Conservation (phyloP, 2,113 vertebrate genomes). For the Leucopsar rothschildi region DNA sequence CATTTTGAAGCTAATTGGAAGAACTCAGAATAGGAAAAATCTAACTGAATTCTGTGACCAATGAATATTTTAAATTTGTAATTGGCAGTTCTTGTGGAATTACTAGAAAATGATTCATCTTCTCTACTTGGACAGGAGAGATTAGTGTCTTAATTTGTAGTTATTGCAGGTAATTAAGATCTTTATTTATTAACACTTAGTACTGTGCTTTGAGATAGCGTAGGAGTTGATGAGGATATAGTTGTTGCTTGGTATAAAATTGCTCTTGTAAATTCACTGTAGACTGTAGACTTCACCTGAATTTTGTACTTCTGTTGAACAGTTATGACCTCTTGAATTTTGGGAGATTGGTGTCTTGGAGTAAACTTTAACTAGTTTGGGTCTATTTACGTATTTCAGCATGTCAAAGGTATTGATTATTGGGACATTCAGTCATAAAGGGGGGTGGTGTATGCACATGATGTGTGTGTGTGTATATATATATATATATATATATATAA, state of each 20-base stretch:
- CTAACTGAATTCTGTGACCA: neutral
- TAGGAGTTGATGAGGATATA: neutral
- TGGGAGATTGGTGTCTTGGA: neutral
- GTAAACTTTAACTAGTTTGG: neutral
- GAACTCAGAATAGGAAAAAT: neutral
- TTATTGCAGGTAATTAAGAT: neutral
- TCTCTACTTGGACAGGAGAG: neutral
- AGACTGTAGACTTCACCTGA: neutral
- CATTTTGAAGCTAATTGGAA: neutral
- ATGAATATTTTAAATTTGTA: neutral
- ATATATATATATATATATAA: accelerated
- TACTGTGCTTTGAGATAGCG: neutral
- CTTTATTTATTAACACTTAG: neutral
- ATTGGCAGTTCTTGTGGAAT: neutral
- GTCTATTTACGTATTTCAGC: neutral
- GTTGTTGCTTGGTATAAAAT: neutral
- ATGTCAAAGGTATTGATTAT: neutral
- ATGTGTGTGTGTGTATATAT: neutral
- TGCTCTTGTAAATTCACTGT: neutral
- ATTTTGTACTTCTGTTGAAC: neutral
- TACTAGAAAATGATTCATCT: neutral
- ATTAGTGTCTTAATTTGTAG: neutral
- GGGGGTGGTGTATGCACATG: accelerated
- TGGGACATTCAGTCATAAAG: neutral
- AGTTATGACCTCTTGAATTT: neutral